Evolutionary conservation across 1,140 invertebrate species (phyloP).

Genomic region (Leptinotarsa undecemlineata): DNA sequence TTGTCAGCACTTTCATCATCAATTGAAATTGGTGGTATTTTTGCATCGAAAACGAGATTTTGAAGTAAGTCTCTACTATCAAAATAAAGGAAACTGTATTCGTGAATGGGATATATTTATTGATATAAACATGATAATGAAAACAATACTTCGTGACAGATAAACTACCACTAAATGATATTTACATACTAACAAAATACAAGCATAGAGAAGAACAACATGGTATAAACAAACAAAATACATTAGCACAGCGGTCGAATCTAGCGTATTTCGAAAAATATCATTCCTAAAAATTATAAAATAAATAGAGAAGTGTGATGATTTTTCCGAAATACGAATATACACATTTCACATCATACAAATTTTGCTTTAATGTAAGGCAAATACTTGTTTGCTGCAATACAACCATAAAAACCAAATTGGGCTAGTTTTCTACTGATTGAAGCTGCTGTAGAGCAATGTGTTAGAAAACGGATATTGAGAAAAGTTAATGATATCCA

Average conservation of each 20-base stretch:
- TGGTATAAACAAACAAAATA: constrained; percentile 8
- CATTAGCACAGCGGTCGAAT: constrained; percentile 23
- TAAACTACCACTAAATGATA: constrained; percentile 12
- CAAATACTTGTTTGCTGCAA: constrained; percentile 13
- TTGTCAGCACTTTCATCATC: too few species aligned
- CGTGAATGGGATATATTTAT: not conserved
- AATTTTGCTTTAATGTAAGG: constrained; percentile 26
- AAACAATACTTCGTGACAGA: constrained; percentile 15
- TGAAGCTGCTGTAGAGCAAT: not conserved
- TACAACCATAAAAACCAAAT: not conserved
- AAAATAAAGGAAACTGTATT: too few species aligned
- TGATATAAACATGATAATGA: constrained; percentile 1
- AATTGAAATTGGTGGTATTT: too few species aligned
- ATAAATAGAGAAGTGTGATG: not conserved
- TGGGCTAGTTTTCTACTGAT: not conserved
- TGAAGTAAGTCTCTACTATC: too few species aligned
- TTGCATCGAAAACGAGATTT: too few species aligned
- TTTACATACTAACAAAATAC: constrained; percentile 14
- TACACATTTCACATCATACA: constrained; percentile 17
- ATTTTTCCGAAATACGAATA: not conserved
- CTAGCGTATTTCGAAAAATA: not conserved
- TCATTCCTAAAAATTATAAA: not conserved
- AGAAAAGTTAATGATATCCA: not conserved
- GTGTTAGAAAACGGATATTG: not conserved
- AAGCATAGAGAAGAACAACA: constrained; percentile 24